Percentiles rank a stretch among this genome's conserved stretches.
Evolutionary conservation across 2,797 vertebrate species (phyloP).

Genomic region (Eidolon dupreanum): DNA sequence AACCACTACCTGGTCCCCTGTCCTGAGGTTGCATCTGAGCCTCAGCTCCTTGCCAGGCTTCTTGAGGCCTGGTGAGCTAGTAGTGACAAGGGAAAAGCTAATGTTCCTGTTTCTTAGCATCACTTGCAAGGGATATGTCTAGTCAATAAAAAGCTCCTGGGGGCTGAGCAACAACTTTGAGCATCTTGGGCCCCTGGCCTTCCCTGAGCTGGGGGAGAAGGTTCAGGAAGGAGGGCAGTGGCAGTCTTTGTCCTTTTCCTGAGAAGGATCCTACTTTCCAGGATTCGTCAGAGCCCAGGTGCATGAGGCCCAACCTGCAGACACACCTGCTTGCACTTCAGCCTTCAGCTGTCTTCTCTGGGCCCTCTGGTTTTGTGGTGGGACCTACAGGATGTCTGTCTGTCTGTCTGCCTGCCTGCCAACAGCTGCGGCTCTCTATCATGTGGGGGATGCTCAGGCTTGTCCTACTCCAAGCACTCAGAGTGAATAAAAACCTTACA

Average conservation of each 20-base stretch:
- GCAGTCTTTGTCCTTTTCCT: no score
- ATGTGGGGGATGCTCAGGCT: background rate
- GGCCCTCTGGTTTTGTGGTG: background rate
- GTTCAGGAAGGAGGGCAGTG: background rate
- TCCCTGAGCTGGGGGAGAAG: background rate
- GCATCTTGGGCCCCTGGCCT: background rate
- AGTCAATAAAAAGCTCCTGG: background rate
- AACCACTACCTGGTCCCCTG: rapidly evolving
- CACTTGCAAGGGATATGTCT: background rate
- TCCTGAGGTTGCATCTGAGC: no score
- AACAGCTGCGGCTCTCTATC: background rate
- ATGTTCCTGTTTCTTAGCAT: background rate
- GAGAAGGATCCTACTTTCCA: background rate
- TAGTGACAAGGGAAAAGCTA: rapidly evolving
- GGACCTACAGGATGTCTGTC: background rate
- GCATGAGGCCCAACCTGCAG: background rate
- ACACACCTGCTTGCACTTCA: background rate
- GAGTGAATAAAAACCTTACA: background rate
- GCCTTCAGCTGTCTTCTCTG: background rate
- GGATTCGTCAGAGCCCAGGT: background rate
- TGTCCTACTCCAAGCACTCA: background rate
- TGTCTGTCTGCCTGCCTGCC: background rate
- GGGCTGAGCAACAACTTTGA: background rate
- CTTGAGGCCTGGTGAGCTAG: background rate
- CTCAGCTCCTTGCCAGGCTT: background rate